phyloP scores from a whole-genome alignment of 2,113 vertebrate species.

The Nibea coibor region DNA sequence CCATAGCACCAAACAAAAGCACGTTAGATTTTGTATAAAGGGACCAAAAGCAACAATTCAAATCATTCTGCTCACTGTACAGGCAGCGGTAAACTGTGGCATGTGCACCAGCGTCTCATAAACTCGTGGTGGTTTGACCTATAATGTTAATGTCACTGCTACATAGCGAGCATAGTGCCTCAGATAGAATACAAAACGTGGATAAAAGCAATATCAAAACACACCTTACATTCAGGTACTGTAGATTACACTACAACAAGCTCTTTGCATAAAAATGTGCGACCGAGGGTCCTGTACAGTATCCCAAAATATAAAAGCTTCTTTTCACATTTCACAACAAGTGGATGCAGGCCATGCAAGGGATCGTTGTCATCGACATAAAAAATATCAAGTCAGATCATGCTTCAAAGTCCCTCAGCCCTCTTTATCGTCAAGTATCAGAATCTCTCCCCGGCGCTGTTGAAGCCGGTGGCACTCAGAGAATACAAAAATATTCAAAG shows the following conservation, averaged over 20 bases:
- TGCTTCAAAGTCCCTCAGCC: slow-evolving; percentile 40
- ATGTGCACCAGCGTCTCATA: slow-evolving; percentile 25
- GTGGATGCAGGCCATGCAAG: slow-evolving; percentile 71
- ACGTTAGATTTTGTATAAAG: slow-evolving; percentile 57
- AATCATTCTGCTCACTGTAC: slow-evolving; percentile 42
- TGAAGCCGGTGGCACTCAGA: slow-evolving; percentile 64
- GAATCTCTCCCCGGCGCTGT: slow-evolving; percentile 48
- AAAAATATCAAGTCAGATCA: slow-evolving; percentile 64
- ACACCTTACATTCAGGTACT: slow-evolving; percentile 67
- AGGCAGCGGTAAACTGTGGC: slow-evolving; percentile 34
- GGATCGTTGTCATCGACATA: slow-evolving; percentile 69
- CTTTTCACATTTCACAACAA: slow-evolving; percentile 73
- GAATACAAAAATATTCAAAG: slow-evolving; percentile 62
- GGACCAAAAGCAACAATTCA: slow-evolving; percentile 59
- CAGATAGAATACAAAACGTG: slow-evolving; percentile 55
- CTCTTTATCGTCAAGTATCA: slow-evolving; percentile 45
- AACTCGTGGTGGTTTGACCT: slow-evolving; percentile 26
- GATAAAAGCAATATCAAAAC: slow-evolving; percentile 68
- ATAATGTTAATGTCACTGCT: slow-evolving; percentile 54
- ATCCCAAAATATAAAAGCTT: slow-evolving; percentile 75
- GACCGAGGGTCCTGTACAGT: slow-evolving; percentile 59
- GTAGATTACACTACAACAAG: slow-evolving; percentile 66
- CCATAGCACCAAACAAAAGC: slow-evolving; percentile 74
- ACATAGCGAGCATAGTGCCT: slow-evolving; percentile 45
- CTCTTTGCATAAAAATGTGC: slow-evolving; percentile 78